These are phyloP conservation scores for Hirudinaria manillensis DNA, from an alignment of 2,888 invertebrate species.

Conservation along the genomic window DNA sequence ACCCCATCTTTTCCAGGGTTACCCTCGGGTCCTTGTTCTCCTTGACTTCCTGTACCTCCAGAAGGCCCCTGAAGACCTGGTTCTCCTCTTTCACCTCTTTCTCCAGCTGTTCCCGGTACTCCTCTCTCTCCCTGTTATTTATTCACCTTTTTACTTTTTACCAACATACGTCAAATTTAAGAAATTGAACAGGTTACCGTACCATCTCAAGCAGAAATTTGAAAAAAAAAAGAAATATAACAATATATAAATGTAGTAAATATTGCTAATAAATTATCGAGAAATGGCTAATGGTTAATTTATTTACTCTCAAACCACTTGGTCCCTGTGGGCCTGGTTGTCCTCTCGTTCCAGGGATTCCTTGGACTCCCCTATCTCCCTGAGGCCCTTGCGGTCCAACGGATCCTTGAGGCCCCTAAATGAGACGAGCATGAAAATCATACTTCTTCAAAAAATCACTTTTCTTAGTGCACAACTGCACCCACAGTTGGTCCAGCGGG, in stretches of 20 bases:
- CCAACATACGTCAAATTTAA: background rate
- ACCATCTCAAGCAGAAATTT: background rate
- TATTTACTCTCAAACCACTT: conserved; percentile 8
- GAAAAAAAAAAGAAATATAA: background rate
- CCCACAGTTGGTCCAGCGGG: conserved; percentile 26
- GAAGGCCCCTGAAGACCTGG: conserved; percentile 37
- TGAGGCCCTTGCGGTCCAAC: conserved; percentile 26
- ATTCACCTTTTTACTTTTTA: background rate
- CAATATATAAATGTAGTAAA: background rate
- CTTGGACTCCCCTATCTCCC: conserved; percentile 25
- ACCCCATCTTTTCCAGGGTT: conserved; percentile 31
- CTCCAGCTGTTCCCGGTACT: conserved; percentile 62
- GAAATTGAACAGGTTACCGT: background rate
- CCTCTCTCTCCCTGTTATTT: conserved; percentile 10
- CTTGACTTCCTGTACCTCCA: conserved; percentile 28
- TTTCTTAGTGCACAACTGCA: background rate
- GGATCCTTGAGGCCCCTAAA: conserved; percentile 24
- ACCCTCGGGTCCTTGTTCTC: conserved; percentile 26
- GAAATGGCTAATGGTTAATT: background rate
- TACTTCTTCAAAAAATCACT: background rate
- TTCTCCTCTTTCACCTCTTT: conserved; percentile 31
- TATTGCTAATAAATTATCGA: no score
- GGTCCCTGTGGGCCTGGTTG: conserved; percentile 14
- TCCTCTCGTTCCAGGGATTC: conserved; percentile 22
- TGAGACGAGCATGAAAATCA: background rate